Evolutionary conservation across 2,113 vertebrate genomes (phyloP), one percentile per base, ranked within the genome.

Genomic region (Taxidea taxus): DNA sequence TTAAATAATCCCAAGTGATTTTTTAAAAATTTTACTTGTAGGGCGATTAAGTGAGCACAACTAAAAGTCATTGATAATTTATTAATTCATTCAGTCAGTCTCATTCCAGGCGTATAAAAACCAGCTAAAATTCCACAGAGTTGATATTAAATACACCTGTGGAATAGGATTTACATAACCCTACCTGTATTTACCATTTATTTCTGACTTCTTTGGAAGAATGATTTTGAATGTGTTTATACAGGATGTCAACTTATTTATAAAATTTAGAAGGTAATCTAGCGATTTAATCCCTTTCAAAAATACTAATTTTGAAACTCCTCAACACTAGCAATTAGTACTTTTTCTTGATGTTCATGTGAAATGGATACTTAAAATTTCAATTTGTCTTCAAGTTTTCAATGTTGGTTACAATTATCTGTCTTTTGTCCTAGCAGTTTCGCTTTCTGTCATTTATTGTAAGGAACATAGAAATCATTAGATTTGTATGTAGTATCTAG

Each of bases 271-370:
- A 75, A 88, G 20, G 11, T 72, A 2, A 39, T 25, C 27, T 77
- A 77, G 13, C 3, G 66, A 54, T 84, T 92, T 60, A 77, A 66
- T 80, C 64, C 29, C 13, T 90, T 83, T 90, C 42, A 62, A 93
- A n/a, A 49, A 77, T 44, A 77, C 10, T 90, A 25, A 87, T 94
- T 94, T 95, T 90, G 27, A 92, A 97, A 56, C 44, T 68, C 7
- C 60, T 68, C n/a, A 91, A 54, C 16, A 72, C 15, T 31, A 83
- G 18, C 44, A 49, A 2, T 78, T 90, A 60, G 70, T 15, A 60
- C 2, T 51, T 78, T 90, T 44, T 87, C 74, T 95, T 94, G 39
- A 90, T 44, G 49, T 68, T 18, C 49, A 44, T 47, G 2, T 90
- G 58, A 81, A 85, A 66, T 54, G 20, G 37, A 66, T 20, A 77